These are phyloP conservation scores for Protodeltote pygarga DNA, from an alignment of 2,888 invertebrate genomes.

Conservation along the genomic window DNA sequence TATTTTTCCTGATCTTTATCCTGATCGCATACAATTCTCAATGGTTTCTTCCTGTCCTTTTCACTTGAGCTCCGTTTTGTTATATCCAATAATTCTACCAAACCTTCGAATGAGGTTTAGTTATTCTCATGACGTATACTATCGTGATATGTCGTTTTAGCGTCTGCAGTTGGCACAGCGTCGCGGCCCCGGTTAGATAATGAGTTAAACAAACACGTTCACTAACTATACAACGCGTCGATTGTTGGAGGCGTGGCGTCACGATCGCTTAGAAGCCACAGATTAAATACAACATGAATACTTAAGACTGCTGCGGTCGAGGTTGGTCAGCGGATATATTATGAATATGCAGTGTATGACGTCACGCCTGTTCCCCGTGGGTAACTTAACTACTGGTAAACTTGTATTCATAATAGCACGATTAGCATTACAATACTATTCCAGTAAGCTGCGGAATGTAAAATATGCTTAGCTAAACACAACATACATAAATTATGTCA, in stretches of 20 bases:
- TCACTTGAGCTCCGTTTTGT: too few species aligned
- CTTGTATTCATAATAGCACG: too few species aligned
- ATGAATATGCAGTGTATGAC: not conserved
- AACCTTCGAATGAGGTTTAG: not conserved
- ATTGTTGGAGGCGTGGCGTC: constrained; percentile 32
- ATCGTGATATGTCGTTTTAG: constrained; percentile 1
- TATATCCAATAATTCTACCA: too few species aligned
- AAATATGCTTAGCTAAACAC: too few species aligned
- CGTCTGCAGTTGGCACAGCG: constrained; percentile 22
- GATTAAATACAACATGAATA: not conserved
- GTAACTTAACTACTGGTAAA: too few species aligned
- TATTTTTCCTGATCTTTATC: too few species aligned
- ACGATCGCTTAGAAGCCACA: constrained; percentile 7
- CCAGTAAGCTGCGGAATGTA: too few species aligned
- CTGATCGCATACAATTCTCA: too few species aligned
- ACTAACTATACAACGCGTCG: constrained; percentile 27
- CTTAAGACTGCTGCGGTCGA: not conserved
- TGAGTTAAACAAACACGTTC: constrained; percentile 31
- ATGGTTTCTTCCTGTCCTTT: too few species aligned
- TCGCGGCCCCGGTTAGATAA: constrained; percentile 24
- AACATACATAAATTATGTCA: too few species aligned
- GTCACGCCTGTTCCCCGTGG: too few species aligned
- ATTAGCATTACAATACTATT: too few species aligned
- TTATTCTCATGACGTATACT: not conserved
- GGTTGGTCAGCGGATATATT: not conserved